Conservation (phyloP, 2,888 invertebrate genomes). For the Troides helena region DNA sequence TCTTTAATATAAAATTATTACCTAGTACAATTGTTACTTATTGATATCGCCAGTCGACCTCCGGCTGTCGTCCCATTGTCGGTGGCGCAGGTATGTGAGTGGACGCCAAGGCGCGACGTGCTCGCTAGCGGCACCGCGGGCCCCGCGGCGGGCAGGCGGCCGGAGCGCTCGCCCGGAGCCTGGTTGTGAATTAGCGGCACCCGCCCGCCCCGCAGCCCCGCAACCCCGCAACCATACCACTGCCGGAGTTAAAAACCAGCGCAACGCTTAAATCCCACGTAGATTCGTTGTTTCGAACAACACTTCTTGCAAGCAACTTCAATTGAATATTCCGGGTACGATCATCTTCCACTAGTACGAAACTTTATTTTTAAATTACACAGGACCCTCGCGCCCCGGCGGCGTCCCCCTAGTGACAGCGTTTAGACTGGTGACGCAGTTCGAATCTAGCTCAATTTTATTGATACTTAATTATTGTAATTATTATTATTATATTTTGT, state of each 20-base stretch:
- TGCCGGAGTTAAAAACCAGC: conserved; percentile 17
- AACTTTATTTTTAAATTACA: conserved; percentile 15
- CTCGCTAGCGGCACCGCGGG: not conserved
- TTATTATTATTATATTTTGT: conserved; percentile 49
- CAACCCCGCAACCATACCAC: conserved; percentile 6
- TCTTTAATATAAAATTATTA: conserved; percentile 59
- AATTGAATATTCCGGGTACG: conserved; percentile 14
- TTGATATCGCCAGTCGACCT: conserved; percentile 37
- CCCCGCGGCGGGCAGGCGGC: conserved; percentile 17
- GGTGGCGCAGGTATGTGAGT: too few species aligned
- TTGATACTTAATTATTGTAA: conserved; percentile 63
- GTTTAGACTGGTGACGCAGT: conserved; percentile 48
- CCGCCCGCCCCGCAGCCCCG: conserved; percentile 38
- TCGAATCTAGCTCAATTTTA: conserved; percentile 76
- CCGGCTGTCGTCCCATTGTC: not conserved
- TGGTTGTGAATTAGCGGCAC: conserved; percentile 66
- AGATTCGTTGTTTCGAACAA: too few species aligned
- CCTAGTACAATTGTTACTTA: conserved; percentile 71
- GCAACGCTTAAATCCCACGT: too few species aligned
- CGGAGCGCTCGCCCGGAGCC: conserved; percentile 41
- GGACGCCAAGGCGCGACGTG: not conserved
- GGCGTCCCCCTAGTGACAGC: conserved; percentile 18
- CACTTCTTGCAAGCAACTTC: too few species aligned
- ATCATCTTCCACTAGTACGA: not conserved
- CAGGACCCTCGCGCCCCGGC: conserved; percentile 16